These are phyloP conservation scores for Limnephilus lunatus DNA, from an alignment of 2,888 invertebrate species.

Conservation along the genomic window DNA sequence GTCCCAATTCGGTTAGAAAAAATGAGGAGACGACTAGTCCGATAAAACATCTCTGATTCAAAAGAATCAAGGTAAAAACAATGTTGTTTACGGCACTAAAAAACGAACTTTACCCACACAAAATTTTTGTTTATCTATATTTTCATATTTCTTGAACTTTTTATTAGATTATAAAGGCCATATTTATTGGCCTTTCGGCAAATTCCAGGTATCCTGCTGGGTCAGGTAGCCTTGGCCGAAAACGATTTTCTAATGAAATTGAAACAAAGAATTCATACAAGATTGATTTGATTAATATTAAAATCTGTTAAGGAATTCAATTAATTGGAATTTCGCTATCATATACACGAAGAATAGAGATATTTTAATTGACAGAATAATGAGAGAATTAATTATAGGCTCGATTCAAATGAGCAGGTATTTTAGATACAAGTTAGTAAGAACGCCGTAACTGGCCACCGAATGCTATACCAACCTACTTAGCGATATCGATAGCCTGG, in stretches of 20 bases:
- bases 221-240: background rate
- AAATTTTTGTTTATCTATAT: too few relatives aligned
- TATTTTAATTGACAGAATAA: background rate
- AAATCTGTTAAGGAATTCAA: background rate
- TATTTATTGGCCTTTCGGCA: background rate
- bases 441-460: background rate
- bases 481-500: conserved; percentile 4
- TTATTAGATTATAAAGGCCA: background rate
- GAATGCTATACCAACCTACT: background rate
- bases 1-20: background rate
- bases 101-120: background rate
- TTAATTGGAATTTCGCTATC: background rate
- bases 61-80: background rate
- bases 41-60: background rate
- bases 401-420: background rate
- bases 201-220: background rate
- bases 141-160: too few relatives aligned
- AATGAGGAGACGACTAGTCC: background rate
- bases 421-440: background rate
- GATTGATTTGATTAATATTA: background rate
- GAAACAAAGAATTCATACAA: background rate
- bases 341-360: background rate
- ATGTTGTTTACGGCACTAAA: background rate
- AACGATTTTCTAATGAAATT: background rate
- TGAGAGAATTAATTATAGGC: conserved; percentile 9